A percentile compares a stretch with the other conserved stretches of the same genome.
phyloP scores from a whole-genome alignment of 2,888 invertebrate genomes.

The Agrotis ipsilon region DNA sequence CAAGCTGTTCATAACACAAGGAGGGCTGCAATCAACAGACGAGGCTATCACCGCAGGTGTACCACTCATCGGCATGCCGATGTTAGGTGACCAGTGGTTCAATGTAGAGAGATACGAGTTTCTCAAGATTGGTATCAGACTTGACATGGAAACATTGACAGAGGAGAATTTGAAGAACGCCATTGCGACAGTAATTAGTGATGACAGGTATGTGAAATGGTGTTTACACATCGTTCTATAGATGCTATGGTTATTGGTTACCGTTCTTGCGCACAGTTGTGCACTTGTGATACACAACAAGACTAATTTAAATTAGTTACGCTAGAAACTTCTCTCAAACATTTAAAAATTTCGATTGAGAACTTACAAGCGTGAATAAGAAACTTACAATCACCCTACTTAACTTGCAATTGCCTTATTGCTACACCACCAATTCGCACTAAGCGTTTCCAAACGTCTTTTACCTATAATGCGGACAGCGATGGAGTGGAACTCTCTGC shows the following conservation, averaged over 20 bases:
- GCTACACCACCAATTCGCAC: no score
- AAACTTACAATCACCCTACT: no score
- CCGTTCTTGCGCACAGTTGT: not conserved
- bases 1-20: constrained; percentile 84
- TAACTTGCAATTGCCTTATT: no score
- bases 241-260: not conserved
- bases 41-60: constrained; percentile 81
- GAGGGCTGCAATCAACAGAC: constrained; percentile 82
- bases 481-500: no score
- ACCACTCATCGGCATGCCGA: constrained; percentile 82
- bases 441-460: no score
- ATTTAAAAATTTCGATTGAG: not conserved
- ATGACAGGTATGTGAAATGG: constrained; percentile 64
- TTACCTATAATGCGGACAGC: no score
- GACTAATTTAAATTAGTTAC: not conserved
- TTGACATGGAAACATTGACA: constrained; percentile 72
- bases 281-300: not conserved
- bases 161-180: constrained; percentile 67
- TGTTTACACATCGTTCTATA: not conserved
- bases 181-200: constrained; percentile 64
- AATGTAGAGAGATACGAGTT: constrained; percentile 75
- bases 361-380: no score
- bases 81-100: constrained; percentile 81
- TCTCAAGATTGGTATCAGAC: constrained; percentile 72
- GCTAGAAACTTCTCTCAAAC: not conserved